phyloP scores from a whole-genome alignment of 2,113 vertebrate species.

The Halcyon senegalensis region DNA sequence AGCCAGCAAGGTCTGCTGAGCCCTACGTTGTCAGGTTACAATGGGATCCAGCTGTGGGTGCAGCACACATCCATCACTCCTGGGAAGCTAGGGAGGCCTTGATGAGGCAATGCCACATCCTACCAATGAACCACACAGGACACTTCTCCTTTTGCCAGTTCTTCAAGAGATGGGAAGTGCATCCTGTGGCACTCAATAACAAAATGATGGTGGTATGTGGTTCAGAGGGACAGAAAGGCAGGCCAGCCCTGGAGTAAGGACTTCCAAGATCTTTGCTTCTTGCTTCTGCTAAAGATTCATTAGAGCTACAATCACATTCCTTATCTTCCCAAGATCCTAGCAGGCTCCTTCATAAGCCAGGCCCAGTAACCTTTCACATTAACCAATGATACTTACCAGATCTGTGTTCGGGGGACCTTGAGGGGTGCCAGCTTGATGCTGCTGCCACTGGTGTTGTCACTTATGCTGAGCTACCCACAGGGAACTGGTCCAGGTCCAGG shows the following conservation, averaged over 20 bases:
- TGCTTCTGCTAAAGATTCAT: not conserved
- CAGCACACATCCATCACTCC: not conserved
- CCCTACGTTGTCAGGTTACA: fast-evolving
- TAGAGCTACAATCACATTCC: not conserved
- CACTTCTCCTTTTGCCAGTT: not conserved
- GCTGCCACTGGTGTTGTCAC: not conserved
- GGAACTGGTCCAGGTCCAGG: not conserved
- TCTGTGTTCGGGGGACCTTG: not conserved
- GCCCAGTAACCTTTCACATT: not conserved
- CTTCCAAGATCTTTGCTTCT: not conserved
- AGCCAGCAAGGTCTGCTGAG: not conserved
- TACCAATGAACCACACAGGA: not conserved
- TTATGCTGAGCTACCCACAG: not conserved
- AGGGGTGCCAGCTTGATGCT: not conserved
- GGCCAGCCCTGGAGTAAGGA: not conserved
- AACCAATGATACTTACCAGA: not conserved
- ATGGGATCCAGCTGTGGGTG: not conserved
- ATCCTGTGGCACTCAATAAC: not conserved
- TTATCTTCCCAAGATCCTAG: not conserved
- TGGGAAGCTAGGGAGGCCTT: not conserved
- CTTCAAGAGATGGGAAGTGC: not conserved
- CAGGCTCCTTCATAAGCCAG: fast-evolving
- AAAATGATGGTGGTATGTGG: not conserved
- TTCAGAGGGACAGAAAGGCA: not conserved
- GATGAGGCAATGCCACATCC: not conserved